These are phyloP conservation scores for Plotosus lineatus DNA, from an alignment of 2,113 vertebrate species.

Conservation along the genomic window DNA sequence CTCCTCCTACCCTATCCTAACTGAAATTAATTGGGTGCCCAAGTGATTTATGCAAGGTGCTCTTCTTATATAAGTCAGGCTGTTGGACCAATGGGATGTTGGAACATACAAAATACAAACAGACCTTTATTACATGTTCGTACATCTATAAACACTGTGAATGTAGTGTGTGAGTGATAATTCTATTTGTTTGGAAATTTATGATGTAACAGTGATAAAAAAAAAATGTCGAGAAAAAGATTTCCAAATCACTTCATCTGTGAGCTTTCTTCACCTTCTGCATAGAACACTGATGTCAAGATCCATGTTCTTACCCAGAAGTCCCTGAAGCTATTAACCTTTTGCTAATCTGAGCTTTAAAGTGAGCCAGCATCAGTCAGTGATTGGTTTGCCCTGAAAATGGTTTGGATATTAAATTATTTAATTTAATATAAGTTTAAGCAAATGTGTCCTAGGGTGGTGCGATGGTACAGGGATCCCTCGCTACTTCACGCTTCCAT, in stretches of 20 bases:
- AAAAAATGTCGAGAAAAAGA: not conserved
- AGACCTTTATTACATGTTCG: no score
- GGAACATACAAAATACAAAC: no score
- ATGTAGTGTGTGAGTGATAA: not conserved
- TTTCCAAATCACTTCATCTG: not conserved
- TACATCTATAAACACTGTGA: not conserved
- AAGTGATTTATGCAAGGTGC: no score
- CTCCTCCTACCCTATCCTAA: no score
- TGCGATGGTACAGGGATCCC: no score
- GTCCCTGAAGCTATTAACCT: not conserved
- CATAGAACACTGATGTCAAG: not conserved
- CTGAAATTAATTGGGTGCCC: no score
- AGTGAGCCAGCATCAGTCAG: not conserved
- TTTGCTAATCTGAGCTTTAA: not conserved
- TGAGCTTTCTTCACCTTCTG: not conserved
- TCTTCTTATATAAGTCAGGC: no score
- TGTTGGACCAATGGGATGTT: no score
- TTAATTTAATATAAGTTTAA: not conserved
- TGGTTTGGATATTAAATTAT: not conserved
- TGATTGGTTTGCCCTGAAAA: constrained; percentile 7
- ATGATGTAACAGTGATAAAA: not conserved
- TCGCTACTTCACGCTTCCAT: not conserved
- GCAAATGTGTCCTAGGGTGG: not conserved
- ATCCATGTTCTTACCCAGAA: not conserved
- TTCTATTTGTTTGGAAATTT: not conserved